phyloP scores from a whole-genome alignment of 2,888 invertebrate species.

The Arge pagana region DNA sequence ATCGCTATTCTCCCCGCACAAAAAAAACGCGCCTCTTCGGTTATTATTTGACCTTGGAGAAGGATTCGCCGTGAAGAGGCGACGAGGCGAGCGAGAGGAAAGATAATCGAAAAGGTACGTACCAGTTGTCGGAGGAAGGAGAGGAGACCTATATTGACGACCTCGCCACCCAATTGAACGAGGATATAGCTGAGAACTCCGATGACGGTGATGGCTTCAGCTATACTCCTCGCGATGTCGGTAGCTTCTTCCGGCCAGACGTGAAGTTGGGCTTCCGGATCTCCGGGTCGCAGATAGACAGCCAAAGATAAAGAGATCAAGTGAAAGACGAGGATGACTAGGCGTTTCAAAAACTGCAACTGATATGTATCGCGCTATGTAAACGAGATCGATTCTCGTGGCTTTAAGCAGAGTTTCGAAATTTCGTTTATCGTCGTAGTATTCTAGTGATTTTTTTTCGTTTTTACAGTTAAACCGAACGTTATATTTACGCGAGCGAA shows the following conservation, averaged over 20 bases:
- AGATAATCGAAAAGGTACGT: too few species aligned
- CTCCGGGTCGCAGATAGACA: slow-evolving; percentile 86
- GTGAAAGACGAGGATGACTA: slow-evolving; percentile 86
- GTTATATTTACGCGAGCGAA: slow-evolving; percentile 79
- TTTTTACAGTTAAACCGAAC: neutral
- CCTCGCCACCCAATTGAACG: slow-evolving; percentile 91
- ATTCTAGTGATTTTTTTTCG: neutral
- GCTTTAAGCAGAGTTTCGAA: too few species aligned
- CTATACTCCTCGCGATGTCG: slow-evolving; percentile 57
- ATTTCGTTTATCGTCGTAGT: too few species aligned
- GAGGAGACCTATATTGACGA: slow-evolving; percentile 89
- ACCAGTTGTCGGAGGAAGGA: slow-evolving; percentile 93
- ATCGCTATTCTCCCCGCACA: too few species aligned
- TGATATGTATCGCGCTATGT: slow-evolving; percentile 58
- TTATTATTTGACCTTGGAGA: too few species aligned
- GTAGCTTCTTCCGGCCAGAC: slow-evolving; percentile 62
- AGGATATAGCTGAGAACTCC: slow-evolving; percentile 88
- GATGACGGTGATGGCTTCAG: slow-evolving; percentile 81
- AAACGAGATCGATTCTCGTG: too few species aligned
- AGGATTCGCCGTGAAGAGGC: neutral
- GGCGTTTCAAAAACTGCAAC: slow-evolving; percentile 91
- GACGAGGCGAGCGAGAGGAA: neutral
- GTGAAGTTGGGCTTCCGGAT: slow-evolving; percentile 63
- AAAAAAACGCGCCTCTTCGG: too few species aligned
- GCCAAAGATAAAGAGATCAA: slow-evolving; percentile 86